Evolutionary conservation across 1,140 invertebrate genomes (phyloP).

Genomic region (Brachionus manjavacas): DNA sequence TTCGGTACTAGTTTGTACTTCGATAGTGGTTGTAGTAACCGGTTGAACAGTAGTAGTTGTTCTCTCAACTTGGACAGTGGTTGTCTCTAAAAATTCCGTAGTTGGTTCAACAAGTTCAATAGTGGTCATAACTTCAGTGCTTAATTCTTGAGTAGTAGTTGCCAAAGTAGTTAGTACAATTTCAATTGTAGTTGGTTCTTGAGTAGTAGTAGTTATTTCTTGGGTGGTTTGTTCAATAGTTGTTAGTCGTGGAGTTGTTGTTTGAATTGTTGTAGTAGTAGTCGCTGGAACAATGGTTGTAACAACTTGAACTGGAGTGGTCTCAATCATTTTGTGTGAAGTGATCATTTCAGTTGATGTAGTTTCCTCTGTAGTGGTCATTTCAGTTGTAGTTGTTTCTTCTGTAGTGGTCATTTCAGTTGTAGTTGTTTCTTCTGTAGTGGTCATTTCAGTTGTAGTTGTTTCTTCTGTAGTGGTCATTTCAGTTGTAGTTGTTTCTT

Average conservation of each 20-base stretch:
- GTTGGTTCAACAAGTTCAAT: background rate
- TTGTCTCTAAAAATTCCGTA: background rate
- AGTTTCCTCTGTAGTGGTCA: background rate
- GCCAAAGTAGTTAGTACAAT: background rate
- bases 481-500: background rate
- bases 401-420: too few species aligned
- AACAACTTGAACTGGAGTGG: background rate
- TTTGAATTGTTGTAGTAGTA: background rate
- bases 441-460: background rate
- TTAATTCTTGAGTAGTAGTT: background rate
- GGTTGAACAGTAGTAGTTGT: background rate
- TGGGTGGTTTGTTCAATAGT: background rate
- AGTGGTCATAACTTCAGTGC: conserved; percentile 28
- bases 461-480: background rate
- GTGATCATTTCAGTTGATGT: background rate
- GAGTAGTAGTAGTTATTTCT: background rate
- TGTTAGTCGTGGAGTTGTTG: background rate
- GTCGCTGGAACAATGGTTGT: background rate
- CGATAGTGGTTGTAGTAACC: background rate
- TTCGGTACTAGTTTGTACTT: background rate
- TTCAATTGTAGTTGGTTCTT: conserved; percentile 20
- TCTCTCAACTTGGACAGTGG: background rate
- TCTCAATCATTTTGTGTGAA: background rate
- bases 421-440: too few species aligned
- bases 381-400: too few species aligned